Percentiles rank a stretch among this genome's conserved stretches.
phyloP scores from a whole-genome alignment of 2,888 invertebrate species.

The Polydrusus cervinus region DNA sequence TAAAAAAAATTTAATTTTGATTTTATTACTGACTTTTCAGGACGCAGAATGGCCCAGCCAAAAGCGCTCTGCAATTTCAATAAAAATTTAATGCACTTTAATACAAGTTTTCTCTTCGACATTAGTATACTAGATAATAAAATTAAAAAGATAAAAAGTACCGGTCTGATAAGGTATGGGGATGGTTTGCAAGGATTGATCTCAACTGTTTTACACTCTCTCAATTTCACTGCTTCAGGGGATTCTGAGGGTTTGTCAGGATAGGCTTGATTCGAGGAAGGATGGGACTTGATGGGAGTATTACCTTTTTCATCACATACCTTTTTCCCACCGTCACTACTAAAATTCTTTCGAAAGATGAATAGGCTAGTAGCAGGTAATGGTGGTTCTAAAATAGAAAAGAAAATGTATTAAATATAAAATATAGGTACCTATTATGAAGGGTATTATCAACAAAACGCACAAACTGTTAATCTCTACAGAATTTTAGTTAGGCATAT shows the following conservation, averaged over 20 bases:
- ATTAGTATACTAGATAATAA: constrained; percentile 5
- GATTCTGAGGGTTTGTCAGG: constrained; percentile 7
- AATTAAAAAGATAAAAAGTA: constrained; percentile 44
- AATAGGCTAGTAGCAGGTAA: neutral
- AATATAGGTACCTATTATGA: neutral
- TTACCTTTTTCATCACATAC: constrained; percentile 57
- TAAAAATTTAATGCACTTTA: too few species aligned
- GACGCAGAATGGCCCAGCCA: too few species aligned
- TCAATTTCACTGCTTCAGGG: constrained; percentile 54
- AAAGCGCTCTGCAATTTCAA: too few species aligned
- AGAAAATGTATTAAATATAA: constrained; percentile 7
- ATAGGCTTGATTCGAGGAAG: constrained; percentile 25
- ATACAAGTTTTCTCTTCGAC: too few species aligned
- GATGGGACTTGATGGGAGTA: constrained; percentile 45
- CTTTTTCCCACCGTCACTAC: constrained; percentile 58
- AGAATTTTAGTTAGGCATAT: too few species aligned
- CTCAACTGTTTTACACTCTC: constrained; percentile 58
- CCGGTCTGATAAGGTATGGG: constrained; percentile 47
- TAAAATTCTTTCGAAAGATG: constrained; percentile 25
- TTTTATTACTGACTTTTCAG: too few species aligned
- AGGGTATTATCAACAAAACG: too few species aligned
- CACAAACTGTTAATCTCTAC: too few species aligned
- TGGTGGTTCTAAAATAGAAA: constrained; percentile 13
- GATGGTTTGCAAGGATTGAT: constrained; percentile 58
- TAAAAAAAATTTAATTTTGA: too few species aligned